A percentile compares a stretch with the other conserved stretches of the same genome.
Evolutionary conservation across 92 coral and sea anemone genomes (phyloP).

Genomic region (Pocillopora meandrina): DNA sequence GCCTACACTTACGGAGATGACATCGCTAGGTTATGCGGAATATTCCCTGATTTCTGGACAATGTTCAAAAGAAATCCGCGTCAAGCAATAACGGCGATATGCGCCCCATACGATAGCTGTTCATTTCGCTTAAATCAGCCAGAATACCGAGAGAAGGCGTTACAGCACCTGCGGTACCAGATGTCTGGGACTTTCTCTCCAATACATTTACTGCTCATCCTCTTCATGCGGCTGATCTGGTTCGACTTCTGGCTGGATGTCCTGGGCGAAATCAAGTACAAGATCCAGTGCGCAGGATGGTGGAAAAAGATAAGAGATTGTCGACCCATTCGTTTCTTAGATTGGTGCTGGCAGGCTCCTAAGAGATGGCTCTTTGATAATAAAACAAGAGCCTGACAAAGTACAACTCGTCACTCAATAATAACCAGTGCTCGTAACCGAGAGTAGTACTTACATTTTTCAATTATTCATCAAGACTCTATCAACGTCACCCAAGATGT

Average conservation of each 20-base stretch:
- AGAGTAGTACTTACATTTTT: too few species aligned
- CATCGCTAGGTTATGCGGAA: conserved; percentile 43
- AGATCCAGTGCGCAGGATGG: conserved; percentile 65
- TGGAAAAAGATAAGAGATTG: conserved; percentile 59
- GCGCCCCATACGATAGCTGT: conserved; percentile 57
- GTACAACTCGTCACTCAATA: too few species aligned
- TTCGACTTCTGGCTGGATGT: conserved; percentile 73
- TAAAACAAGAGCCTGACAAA: conserved; percentile 53
- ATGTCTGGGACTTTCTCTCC: conserved; percentile 50
- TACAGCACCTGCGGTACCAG: conserved; percentile 49
- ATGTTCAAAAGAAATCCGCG: conserved; percentile 62
- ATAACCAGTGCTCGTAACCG: too few species aligned
- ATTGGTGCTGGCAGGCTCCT: conserved; percentile 80
- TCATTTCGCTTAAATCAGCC: conserved; percentile 47
- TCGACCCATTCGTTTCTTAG: conserved; percentile 46
- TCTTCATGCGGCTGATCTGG: conserved; percentile 75
- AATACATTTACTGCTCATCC: conserved; percentile 50
- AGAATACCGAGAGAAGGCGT: conserved; percentile 37
- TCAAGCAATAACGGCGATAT: conserved; percentile 55
- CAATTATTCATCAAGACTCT: too few species aligned
- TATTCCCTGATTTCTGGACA: conserved; percentile 38
- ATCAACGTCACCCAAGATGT: too few species aligned
- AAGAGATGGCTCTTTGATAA: conserved; percentile 80
- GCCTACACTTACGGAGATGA: conserved; percentile 72
- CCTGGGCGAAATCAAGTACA: conserved; percentile 60